Conservation (phyloP, 2,113 vertebrate genomes). For the Platichthys stellatus region DNA sequence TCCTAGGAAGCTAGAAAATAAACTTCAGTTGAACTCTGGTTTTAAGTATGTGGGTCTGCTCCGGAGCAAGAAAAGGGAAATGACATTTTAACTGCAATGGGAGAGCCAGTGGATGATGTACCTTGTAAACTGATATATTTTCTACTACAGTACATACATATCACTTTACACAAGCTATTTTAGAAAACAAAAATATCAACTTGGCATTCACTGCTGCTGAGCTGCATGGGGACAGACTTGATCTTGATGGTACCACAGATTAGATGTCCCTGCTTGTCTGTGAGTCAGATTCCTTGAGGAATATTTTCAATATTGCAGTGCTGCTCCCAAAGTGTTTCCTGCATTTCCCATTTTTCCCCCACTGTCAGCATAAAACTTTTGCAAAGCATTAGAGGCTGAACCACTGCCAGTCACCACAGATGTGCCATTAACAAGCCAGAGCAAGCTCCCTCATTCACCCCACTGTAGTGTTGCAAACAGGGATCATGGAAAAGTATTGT, state of each 20-base stretch:
- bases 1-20: not conserved
- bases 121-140: not conserved
- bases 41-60: not conserved
- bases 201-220: no score
- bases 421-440: slow-evolving; percentile 53
- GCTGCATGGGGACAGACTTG: no score
- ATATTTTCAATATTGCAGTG: no score
- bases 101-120: not conserved
- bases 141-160: not conserved
- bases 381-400: not conserved
- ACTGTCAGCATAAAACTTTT: not conserved
- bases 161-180: no score
- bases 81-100: not conserved
- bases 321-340: no score
- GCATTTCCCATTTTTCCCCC: not conserved
- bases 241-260: no score
- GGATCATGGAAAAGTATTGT: slow-evolving; percentile 52
- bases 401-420: slow-evolving; percentile 24
- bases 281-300: no score
- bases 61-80: not conserved
- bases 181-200: not conserved
- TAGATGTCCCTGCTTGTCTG: no score
- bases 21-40: not conserved
- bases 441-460: slow-evolving; percentile 51
- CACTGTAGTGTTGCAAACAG: slow-evolving; percentile 7